Base-by-base conservation (phyloP, 2,888 invertebrate species). In the Aleiodes testaceus region DNA sequence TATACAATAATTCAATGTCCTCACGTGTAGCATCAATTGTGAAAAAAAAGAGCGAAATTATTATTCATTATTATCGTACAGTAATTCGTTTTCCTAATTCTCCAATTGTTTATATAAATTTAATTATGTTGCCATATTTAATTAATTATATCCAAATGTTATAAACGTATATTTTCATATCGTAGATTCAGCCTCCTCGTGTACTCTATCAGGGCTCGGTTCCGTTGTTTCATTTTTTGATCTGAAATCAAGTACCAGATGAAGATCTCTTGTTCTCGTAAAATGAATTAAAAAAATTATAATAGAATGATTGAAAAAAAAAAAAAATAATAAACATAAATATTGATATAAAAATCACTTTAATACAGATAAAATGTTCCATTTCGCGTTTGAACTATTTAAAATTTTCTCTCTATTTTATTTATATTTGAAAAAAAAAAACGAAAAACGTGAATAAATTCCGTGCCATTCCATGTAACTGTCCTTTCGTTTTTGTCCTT, bases 161-260 rank as follows among this genome's bases (percentile, higher is more conserved):
- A 59, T 59, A n/a, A n/a, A 59, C 59, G 59, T 59, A 16, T 59
- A 67, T 59, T 53, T 74, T 79, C 81, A 83, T 77, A 76, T 83
- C 76, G 84, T 77, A 73, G 85, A 82, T 77, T 86, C 83, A 74
- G 79, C 78, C 69, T 86, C 87, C 80, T 87, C 84, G 76, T 83
- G 79, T 67, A 81, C 79, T 67, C 78, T 84, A 75, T 85, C 82
- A 79, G 75, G 67, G 67, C 67, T 82, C 80, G 81, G 78, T 82
- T 86, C 85, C 80, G 82, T 83, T 76, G 80, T 82, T 81, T 86
- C 84, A 79, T 80, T 85, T 86, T 87, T 87, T 78, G 85, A 87
- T 87, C 87, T 87, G 87, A 87, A 87, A 87, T 84, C 85, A 87
- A 87, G 50, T 81, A 86, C 78, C 77, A 82, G 75, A 83, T 84